phyloP scores from a whole-genome alignment of 1,140 invertebrate genomes.

The Meloidogyne exigua region DNA sequence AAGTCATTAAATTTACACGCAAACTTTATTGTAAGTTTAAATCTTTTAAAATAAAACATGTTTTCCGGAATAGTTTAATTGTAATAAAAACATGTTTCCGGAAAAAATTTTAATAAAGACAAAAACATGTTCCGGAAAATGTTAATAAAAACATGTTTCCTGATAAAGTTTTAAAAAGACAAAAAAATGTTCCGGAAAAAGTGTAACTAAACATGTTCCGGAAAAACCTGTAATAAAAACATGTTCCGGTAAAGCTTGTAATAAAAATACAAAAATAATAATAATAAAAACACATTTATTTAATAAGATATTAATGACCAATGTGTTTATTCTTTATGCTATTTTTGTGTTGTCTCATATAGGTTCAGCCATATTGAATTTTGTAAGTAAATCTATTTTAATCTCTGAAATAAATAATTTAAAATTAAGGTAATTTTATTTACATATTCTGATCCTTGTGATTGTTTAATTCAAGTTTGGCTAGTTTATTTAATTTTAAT shows the following conservation, averaged over 20 bases:
- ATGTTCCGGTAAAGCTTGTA: too few species aligned
- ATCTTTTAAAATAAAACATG: too few species aligned
- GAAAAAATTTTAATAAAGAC: too few species aligned
- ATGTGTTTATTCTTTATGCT: constrained; percentile 4
- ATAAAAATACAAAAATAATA: too few species aligned
- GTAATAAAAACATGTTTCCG: too few species aligned
- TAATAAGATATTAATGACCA: constrained; percentile 9
- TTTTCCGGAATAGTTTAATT: too few species aligned
- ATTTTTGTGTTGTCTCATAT: constrained; percentile 14
- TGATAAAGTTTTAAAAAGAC: too few species aligned
- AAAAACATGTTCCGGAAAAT: too few species aligned
- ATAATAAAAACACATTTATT: background rate
- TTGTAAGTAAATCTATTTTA: constrained; percentile 9
- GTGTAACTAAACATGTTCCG: too few species aligned
- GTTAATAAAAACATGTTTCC: too few species aligned
- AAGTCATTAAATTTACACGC: constrained; percentile 7
- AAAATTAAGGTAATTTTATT: background rate
- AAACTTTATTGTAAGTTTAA: constrained; percentile 8
- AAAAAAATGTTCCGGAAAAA: too few species aligned
- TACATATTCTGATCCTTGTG: background rate
- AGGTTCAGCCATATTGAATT: background rate
- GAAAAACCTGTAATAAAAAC: too few species aligned
- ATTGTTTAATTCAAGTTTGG: constrained; percentile 11
- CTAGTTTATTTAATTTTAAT: background rate
- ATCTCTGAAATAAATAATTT: background rate